phyloP scores from a whole-genome alignment of 2,888 invertebrate species.

The Mongoloraphidia duomilia region DNA sequence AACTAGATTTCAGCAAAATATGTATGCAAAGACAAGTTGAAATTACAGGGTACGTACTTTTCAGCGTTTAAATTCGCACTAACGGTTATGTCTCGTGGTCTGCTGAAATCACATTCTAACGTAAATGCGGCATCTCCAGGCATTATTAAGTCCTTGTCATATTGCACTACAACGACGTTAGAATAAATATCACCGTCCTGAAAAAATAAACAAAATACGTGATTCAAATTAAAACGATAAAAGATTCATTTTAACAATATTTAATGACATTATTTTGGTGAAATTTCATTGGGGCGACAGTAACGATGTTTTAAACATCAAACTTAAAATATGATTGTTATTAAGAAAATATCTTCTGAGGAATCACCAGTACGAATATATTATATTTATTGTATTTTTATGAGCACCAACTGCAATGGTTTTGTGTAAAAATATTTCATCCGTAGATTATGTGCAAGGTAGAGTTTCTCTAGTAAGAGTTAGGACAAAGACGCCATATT shows the following conservation, averaged over 20 bases:
- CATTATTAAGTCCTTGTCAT: slow-evolving; percentile 48
- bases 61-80: slow-evolving; percentile 33
- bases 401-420: no score
- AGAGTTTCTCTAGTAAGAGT: no score
- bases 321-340: slow-evolving; percentile 1
- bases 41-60: slow-evolving; percentile 12
- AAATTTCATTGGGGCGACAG: background rate
- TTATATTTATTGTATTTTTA: no score
- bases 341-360: no score
- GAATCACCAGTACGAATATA: no score
- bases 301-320: background rate
- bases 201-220: slow-evolving; percentile 6
- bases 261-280: slow-evolving; percentile 2
- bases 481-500: no score
- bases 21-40: no score
- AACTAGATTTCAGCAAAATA: no score
- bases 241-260: background rate
- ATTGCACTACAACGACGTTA: slow-evolving; percentile 47
- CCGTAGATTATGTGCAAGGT: no score
- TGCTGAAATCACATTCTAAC: slow-evolving; percentile 46
- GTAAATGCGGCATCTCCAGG: slow-evolving; percentile 51
- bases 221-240: background rate
- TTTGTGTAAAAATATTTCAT: no score
- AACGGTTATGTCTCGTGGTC: slow-evolving; percentile 37
- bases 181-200: slow-evolving; percentile 40